Evolutionary conservation across 2,888 invertebrate species (phyloP), one percentile per base, ranked within the genome.

Genomic region (Parelbella ahira): DNA sequence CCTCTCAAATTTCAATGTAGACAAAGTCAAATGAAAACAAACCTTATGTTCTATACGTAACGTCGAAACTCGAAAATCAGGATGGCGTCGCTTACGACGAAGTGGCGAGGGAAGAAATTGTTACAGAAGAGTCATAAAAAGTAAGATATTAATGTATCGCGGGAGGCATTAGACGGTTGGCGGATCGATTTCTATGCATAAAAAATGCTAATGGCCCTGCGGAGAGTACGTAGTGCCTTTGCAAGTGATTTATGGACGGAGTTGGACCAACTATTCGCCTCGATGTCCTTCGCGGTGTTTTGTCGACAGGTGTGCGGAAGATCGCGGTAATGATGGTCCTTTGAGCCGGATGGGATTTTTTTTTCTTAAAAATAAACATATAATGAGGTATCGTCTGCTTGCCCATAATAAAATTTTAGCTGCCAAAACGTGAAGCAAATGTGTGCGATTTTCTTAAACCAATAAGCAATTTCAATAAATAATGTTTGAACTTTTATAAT

Each of bases 121-220:
- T 82, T 86, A 72, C 76, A 70, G 75, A 82, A 82, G 79, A 87
- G 81, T 86, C 86, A 83, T 87, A 87, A 87, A 87, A 87, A 87
- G 84, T 86, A 82, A 86, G 86, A 86, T 87, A 87, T 87, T 86
- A 87, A 87, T 87, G 87, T 87, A 87, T 87, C 86, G 82, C 75
- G 86, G 86, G 86, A 86, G 83, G 86, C 87, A 84, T 87, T 86
- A 86, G 81, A 75, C 77, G 71, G 78, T 73, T 64, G 66, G 54
- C 51, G 83, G 87, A 86, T 87, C 87, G 87, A 87, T 87, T 86
- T 69, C 76, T 86, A 83, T 87, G 84, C 86, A 87, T 87, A 87
- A 87, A 86, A 84, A 86, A 87, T 86, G 86, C 73, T 86, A 86
- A 87, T 87, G 86, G 86, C 71, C 55, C 75, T 60, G 59, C 63